These are phyloP conservation scores for Lymantria monacha DNA, from an alignment of 2,888 invertebrate species.

Conservation along the genomic window DNA sequence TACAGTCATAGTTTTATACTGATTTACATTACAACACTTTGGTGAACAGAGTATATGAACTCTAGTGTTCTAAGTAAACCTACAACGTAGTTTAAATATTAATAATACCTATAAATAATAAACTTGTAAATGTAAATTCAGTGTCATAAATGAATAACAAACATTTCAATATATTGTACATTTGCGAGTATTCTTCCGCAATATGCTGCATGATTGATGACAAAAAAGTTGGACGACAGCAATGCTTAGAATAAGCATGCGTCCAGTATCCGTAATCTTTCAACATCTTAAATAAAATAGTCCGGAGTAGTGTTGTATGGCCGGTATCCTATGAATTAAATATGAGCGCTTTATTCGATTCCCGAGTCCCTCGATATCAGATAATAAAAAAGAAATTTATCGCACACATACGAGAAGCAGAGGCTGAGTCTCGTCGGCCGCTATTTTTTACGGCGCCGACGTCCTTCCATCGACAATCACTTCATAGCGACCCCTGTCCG, in stretches of 20 bases:
- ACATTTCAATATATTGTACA: neutral
- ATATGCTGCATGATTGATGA: constrained; percentile 29
- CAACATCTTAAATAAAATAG: constrained; percentile 80
- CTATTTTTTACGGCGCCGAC: constrained; percentile 74
- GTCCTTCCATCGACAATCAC: constrained; percentile 79
- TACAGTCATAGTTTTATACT: too few species aligned
- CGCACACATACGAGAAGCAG: constrained; percentile 67
- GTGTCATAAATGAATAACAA: too few species aligned
- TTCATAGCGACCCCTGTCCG: constrained; percentile 82
- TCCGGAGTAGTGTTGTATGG: constrained; percentile 75
- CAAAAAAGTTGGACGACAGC: constrained; percentile 37
- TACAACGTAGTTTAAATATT: too few species aligned
- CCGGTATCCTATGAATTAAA: constrained; percentile 82
- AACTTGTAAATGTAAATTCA: too few species aligned
- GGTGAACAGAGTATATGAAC: too few species aligned
- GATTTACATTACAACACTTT: too few species aligned
- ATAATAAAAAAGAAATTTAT: constrained; percentile 83
- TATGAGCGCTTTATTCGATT: constrained; percentile 83
- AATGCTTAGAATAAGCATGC: constrained; percentile 52
- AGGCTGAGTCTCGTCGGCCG: constrained; percentile 67
- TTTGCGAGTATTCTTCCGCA: constrained; percentile 4
- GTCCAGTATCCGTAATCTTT: constrained; percentile 68
- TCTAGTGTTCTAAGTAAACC: too few species aligned
- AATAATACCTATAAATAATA: too few species aligned
- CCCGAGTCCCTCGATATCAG: constrained; percentile 82